phyloP scores from a whole-genome alignment of 1,140 invertebrate species.

The Archegozetes longisetosus region DNA sequence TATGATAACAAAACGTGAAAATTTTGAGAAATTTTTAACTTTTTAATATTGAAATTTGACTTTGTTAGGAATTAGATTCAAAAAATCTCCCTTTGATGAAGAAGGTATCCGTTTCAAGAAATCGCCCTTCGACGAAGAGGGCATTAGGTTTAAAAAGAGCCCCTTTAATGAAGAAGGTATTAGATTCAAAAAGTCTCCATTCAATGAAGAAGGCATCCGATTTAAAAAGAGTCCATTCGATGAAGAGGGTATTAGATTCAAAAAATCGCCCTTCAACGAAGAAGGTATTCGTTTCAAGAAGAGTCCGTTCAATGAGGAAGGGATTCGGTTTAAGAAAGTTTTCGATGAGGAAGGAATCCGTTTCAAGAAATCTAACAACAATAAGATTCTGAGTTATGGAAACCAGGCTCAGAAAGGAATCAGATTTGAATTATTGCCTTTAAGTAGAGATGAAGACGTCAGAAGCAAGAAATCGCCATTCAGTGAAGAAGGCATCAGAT shows the following conservation, averaged over 20 bases:
- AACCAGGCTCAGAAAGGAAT: too few relatives aligned
- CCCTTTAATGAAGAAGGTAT: not conserved
- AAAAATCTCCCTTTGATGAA: not conserved
- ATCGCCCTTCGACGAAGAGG: constrained; percentile 5
- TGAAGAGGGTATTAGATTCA: not conserved
- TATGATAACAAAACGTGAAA: too few relatives aligned
- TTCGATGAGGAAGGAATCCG: constrained; percentile 11
- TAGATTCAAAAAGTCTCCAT: not conserved
- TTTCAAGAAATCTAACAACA: too few relatives aligned
- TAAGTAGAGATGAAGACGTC: too few relatives aligned
- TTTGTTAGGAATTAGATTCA: not conserved
- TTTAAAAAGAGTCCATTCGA: constrained; percentile 6
- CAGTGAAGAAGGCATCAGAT: constrained; percentile 1
- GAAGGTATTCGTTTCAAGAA: constrained; percentile 8
- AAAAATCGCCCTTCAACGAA: constrained; percentile 9
- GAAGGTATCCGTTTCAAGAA: constrained; percentile 6
- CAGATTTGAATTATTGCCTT: too few relatives aligned
- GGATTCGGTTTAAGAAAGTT: constrained; percentile 8
- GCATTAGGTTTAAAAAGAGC: constrained; percentile 2
- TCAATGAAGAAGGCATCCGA: constrained; percentile 7
- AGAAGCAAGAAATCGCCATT: not conserved
- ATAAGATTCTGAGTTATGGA: too few relatives aligned
- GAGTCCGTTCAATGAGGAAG: constrained; percentile 1
- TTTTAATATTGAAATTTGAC: too few relatives aligned
- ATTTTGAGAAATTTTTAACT: too few relatives aligned